Evolutionary conservation across 2,797 vertebrate genomes (phyloP), one percentile per base, ranked within the genome.

Genomic region (Chiloscyllium punctatum): DNA sequence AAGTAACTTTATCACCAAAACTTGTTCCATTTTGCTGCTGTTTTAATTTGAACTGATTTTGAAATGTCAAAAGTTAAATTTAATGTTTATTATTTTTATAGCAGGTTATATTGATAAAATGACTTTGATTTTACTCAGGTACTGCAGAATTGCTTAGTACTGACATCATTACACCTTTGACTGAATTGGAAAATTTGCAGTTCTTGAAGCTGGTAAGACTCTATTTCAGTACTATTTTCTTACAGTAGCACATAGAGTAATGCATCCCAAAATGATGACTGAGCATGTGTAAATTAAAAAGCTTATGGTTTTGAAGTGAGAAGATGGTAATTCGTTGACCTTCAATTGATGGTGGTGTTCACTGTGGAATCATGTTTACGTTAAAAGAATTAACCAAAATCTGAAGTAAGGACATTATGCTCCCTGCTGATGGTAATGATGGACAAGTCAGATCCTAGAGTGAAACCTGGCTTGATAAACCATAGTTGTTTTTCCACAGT

Each of bases 41-140:
- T 84, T 23, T 84, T 48, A 84, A 84, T 48, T 84, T 23, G 16
- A 21, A 1, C 79, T 84, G 79, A 7, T 42, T 33, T 16, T 21
- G 79, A 62, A 62, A 18, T 21, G 7, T 23, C 18, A 5, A 23
- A 84, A 82, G n/a, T 79, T 37, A 79, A 42, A 37, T n/a, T 68
- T 21, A 42, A 33, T 33, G 25, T 57, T 95, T 84, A 62, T 82
- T 84, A 95, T 66, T 42, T 77, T 95, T 84, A 62, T 21, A 68
- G 9, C 18, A 48, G 37, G 37, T 27, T 37, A 87, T 69, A 66
- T 30, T 66, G 95, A 84, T 74, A 16, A 74, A 53, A 53, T 91
- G 95, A 42, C 33, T 62, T 96, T 72, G 94, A 95, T 48, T 57
- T 74, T 51, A 57, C 94, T 66, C 95, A 96, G 96, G 96, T 96